These are phyloP conservation scores for Lucifuga dentata DNA, from an alignment of 2,113 vertebrate genomes.

Conservation along the genomic window DNA sequence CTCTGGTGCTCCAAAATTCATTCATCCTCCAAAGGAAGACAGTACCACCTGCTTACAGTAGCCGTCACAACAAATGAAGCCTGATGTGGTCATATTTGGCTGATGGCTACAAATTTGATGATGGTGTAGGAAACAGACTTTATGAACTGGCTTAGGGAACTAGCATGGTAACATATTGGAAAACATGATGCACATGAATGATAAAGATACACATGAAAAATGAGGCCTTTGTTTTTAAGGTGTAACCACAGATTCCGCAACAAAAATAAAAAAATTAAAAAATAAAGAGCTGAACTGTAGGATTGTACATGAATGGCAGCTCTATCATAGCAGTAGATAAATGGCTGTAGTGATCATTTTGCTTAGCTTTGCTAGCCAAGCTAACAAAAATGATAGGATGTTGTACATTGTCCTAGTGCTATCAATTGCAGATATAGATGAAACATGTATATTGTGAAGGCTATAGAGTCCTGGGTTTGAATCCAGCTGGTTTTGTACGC, in stretches of 20 bases:
- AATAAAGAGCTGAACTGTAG: constrained; percentile 30
- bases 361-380: constrained; percentile 50
- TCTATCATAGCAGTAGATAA: constrained; percentile 47
- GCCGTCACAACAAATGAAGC: constrained; percentile 26
- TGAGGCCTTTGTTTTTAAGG: constrained; percentile 49
- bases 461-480: too few relatives aligned
- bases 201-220: constrained; percentile 21
- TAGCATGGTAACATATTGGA: not conserved
- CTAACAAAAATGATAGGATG: constrained; percentile 32
- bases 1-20: constrained; percentile 52
- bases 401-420: constrained; percentile 5
- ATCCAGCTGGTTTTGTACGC: too few relatives aligned
- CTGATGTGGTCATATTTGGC: constrained; percentile 17
- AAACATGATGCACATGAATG: constrained; percentile 26
- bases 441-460: too few relatives aligned
- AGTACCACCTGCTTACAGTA: constrained; percentile 13
- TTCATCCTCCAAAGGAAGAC: constrained; percentile 34
- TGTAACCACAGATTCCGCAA: constrained; percentile 34
- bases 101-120: constrained; percentile 4
- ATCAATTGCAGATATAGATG: constrained; percentile 34
- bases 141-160: not conserved
- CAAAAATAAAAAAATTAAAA: constrained; percentile 8
- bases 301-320: constrained; percentile 35
- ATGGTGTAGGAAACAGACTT: not conserved
- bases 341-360: constrained; percentile 37